Evolutionary conservation across 2,113 vertebrate species (phyloP).

Genomic region (Sinocyclocheilus anshuiensis): DNA sequence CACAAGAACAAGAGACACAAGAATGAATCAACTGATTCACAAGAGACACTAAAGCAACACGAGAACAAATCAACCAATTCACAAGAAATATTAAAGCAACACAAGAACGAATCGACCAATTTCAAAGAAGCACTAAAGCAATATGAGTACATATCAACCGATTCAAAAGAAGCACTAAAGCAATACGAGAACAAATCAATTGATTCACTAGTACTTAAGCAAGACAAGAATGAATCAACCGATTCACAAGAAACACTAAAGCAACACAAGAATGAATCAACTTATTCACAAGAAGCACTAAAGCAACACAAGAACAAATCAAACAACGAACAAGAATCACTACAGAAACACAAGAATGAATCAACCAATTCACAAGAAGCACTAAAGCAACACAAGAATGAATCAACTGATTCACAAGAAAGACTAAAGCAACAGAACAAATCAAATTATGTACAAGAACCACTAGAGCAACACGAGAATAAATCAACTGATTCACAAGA

Average conservation of each 20-base stretch:
- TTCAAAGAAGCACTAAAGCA: not conserved
- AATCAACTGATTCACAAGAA: not conserved
- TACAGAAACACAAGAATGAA: too few species aligned
- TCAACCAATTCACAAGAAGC: not conserved
- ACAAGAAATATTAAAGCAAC: constrained; percentile 2
- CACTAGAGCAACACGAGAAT: not conserved
- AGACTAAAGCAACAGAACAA: not conserved
- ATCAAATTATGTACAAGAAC: not conserved
- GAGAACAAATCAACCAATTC: constrained; percentile 21
- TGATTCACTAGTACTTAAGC: not conserved
- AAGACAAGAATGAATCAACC: too few species aligned
- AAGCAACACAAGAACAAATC: too few species aligned
- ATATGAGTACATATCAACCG: not conserved
- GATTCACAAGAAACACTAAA: not conserved
- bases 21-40: not conserved
- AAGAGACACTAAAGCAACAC: not conserved
- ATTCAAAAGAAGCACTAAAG: not conserved
- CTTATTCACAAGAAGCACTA: not conserved
- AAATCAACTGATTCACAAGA: not conserved
- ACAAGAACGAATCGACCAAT: not conserved
- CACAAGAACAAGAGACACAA: constrained; percentile 19
- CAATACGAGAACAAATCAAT: not conserved
- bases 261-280: too few species aligned
- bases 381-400: not conserved
- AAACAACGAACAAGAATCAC: not conserved